Evolutionary conservation across 2,888 invertebrate genomes (phyloP).

Genomic region (Brachyptera putata): DNA sequence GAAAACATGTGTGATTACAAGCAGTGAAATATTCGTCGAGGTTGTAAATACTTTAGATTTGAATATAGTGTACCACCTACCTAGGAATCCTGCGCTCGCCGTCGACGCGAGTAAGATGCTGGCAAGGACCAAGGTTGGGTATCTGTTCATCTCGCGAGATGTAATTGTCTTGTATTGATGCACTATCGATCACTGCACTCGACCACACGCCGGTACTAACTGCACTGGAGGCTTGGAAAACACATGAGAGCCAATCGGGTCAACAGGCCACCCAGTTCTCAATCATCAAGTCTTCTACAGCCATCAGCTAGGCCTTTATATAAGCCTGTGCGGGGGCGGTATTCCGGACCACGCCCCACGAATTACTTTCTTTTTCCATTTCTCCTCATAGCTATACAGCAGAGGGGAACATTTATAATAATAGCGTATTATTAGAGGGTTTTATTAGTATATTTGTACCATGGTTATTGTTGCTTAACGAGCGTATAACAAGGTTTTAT

Average conservation of each 20-base stretch:
- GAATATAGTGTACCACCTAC: too few species aligned
- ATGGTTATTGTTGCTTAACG: too few species aligned
- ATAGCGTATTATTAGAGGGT: too few species aligned
- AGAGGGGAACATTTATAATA: neutral
- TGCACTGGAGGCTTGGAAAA: conserved; percentile 1
- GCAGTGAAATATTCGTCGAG: too few species aligned
- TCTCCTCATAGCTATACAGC: neutral
- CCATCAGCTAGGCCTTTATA: too few species aligned
- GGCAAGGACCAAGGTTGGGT: conserved; percentile 38
- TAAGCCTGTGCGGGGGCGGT: neutral
- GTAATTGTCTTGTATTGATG: conserved; percentile 37
- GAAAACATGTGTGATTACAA: too few species aligned
- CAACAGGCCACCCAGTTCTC: conserved; percentile 28
- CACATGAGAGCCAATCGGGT: conserved; percentile 25
- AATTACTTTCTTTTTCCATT: neutral
- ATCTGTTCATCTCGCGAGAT: conserved; percentile 38
- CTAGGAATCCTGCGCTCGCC: conserved; percentile 43
- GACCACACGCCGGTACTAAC: neutral
- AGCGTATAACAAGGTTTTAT: too few species aligned
- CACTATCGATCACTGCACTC: conserved; percentile 26
- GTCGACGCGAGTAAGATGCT: conserved; percentile 38
- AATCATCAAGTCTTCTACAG: neutral
- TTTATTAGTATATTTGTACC: too few species aligned
- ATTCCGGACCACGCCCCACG: neutral
- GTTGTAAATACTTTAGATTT: too few species aligned